Percentiles rank a stretch among this genome's conserved stretches.
Conservation (phyloP, 2,888 invertebrate species). For the Melanargia galathea region DNA sequence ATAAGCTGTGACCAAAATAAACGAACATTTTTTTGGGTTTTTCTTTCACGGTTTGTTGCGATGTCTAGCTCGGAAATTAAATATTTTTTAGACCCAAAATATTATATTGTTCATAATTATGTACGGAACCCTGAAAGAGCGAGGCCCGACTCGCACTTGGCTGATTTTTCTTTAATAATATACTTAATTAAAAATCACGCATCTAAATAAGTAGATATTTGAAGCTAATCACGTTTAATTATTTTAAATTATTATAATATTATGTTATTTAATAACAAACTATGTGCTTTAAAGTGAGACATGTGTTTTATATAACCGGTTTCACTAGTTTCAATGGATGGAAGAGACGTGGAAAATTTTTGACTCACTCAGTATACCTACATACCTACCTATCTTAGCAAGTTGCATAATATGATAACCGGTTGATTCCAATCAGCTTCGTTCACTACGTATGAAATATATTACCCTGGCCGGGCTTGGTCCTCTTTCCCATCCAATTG, state of each 20-base stretch:
- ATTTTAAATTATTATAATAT: not conserved
- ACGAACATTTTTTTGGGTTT: too few relatives aligned
- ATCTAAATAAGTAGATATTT: not conserved
- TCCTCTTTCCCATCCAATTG: too few relatives aligned
- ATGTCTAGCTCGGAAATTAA: too few relatives aligned
- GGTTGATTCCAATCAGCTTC: conserved; percentile 1
- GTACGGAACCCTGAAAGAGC: too few relatives aligned
- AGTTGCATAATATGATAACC: conserved; percentile 3
- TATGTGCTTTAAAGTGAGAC: conserved; percentile 30
- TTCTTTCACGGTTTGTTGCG: too few relatives aligned
- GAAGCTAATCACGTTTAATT: not conserved
- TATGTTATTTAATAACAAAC: conserved; percentile 21
- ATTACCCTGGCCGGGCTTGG: not conserved
- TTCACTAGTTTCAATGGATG: conserved; percentile 58
- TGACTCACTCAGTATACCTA: conserved; percentile 8
- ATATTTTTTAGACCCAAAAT: too few relatives aligned
- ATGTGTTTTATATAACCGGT: conserved; percentile 62
- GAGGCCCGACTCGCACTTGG: too few relatives aligned
- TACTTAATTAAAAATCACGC: too few relatives aligned
- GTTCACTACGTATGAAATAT: not conserved
- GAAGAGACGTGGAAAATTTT: conserved; percentile 67
- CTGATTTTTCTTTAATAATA: too few relatives aligned
- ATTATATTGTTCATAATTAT: too few relatives aligned
- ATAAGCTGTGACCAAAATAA: too few relatives aligned
- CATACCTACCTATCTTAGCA: not conserved